A percentile compares a stretch with the other conserved stretches of the same genome.
Conservation (phyloP, 2,113 vertebrate species). For the Callipepla californica region DNA sequence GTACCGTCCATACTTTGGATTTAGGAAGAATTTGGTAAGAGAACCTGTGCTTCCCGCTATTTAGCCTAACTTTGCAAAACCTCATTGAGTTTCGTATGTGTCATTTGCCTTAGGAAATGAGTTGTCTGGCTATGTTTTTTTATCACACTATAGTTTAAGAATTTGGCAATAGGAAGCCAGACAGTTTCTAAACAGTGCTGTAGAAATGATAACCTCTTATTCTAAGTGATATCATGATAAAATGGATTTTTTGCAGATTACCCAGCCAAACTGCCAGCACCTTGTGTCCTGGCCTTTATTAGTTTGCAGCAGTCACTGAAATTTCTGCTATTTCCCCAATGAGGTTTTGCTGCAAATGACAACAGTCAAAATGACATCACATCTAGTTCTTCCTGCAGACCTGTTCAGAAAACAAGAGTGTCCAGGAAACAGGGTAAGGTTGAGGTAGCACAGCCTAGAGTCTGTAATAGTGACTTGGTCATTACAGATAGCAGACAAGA, state of each 20-base stretch:
- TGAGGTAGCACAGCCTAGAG: rapidly evolving
- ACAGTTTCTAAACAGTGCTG: background rate
- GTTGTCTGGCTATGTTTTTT: background rate
- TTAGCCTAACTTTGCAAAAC: background rate
- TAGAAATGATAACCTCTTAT: background rate
- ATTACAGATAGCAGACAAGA: background rate
- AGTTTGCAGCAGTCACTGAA: background rate
- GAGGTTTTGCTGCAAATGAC: background rate
- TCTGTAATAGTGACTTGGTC: background rate
- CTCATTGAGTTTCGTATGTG: background rate
- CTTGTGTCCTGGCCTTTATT: background rate
- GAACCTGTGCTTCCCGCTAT: background rate
- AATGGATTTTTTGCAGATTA: background rate
- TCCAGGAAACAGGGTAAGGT: background rate
- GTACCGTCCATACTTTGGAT: background rate
- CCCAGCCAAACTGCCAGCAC: background rate
- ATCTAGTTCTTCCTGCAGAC: background rate
- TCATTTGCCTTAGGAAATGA: background rate
- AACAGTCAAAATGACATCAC: background rate
- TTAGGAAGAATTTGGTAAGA: background rate
- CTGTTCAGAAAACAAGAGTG: background rate
- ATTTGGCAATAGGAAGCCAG: background rate
- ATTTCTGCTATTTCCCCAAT: background rate
- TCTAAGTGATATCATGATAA: background rate
- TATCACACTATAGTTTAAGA: background rate